Base-by-base conservation (phyloP, 64 coral and sea anemone species). In the Dendronephthya gigantea region DNA sequence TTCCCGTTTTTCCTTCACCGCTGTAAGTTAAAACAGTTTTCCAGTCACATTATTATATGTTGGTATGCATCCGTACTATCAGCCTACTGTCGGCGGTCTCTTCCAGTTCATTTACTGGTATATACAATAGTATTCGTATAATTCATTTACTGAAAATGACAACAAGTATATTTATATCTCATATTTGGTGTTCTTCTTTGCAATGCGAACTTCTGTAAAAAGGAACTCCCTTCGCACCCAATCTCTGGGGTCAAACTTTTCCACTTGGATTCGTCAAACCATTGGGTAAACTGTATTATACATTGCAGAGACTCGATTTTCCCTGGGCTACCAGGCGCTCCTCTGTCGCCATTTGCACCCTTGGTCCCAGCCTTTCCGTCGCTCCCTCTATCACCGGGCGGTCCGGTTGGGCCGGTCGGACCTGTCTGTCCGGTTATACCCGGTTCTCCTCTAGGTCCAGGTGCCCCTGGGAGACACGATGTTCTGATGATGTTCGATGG, bases 91-190 rank as follows among this genome's bases (percentile, higher is more conserved):
- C 22, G 6, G 22, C 19, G 14, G 58, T n/a, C 2, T 6, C 3
- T 66, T 66, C 4, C 41, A 45, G 41, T 45, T 11, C 11, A 45
- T 6, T 45, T 45, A 45, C 41, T 45, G 11, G 41, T 45, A 45
- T 45, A 45, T 45, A 45, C 41, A 6, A 11, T 45, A 45, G 41
- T 45, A 45, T 11, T 45, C 4, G 41, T 45, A 45, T 45, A 45
- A 6, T 45, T 6, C 41, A 45, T 45, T 79, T 34, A 79, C 36
- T 79, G 72, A 79, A 79, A 79, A 39, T 34, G 30, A 79, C 72
- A 79, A 39, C 72, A 79, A 8, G 72, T 79, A 29, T 79, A 79
- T 79, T 79, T 79, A 39, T 79, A 79, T 34, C 72, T 34, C 72
- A 79, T 79, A 79, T 79, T 79, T 30, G 72, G 72, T 9, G 72